Conservation (phyloP, 2,888 invertebrate genomes). For the Siphlonurus alternatus region DNA sequence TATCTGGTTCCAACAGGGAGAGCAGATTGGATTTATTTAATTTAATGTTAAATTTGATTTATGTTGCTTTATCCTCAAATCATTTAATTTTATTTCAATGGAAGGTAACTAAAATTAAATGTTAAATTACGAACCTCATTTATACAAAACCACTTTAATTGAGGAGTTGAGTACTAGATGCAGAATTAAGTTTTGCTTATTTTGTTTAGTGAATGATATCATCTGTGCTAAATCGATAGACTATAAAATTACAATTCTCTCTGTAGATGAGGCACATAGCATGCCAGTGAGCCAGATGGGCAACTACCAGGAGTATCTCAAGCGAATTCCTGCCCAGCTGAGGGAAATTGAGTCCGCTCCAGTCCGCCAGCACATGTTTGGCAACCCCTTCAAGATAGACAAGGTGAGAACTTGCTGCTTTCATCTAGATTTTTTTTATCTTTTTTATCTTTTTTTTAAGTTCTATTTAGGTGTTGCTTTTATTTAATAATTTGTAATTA, state of each 20-base stretch:
- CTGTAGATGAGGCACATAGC: constrained; percentile 71
- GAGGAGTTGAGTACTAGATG: too few species aligned
- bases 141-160: too few species aligned
- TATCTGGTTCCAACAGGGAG: too few species aligned
- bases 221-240: too few species aligned
- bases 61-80: too few species aligned
- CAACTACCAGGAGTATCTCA: constrained; percentile 96
- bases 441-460: constrained; percentile 5
- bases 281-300: constrained; percentile 98
- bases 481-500: background rate
- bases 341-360: constrained; percentile 91
- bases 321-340: constrained; percentile 79
- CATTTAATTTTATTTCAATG: too few species aligned
- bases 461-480: background rate
- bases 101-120: too few species aligned
- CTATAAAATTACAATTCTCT: background rate
- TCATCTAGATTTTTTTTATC: constrained; percentile 5
- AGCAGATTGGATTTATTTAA: background rate
- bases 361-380: constrained; percentile 95
- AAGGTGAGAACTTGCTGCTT: constrained; percentile 43
- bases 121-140: too few species aligned
- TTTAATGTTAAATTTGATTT: background rate
- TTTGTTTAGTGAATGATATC: too few species aligned
- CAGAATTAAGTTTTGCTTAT: too few species aligned
- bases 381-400: constrained; percentile 98